Evolutionary conservation across 2,888 invertebrate genomes (phyloP), one percentile per base, ranked within the genome.

Genomic region (Keiferia lycopersicella): DNA sequence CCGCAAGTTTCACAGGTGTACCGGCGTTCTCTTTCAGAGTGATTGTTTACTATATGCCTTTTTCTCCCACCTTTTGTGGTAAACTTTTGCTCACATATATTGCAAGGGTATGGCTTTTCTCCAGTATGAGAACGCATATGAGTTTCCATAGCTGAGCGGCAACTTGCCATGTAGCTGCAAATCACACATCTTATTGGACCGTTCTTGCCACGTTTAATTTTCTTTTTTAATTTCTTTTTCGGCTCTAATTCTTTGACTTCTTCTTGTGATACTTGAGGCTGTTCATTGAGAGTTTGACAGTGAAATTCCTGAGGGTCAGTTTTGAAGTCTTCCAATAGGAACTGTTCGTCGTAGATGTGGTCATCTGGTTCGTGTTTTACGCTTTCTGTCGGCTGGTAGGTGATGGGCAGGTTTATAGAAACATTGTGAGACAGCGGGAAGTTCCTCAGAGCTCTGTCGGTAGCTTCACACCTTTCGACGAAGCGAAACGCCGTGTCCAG

Each of bases 1-100:
- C 91, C 91, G 65, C 92, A 91, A 0, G 82, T 85, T 66, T 91
- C 91, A 73, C 92, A 92, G 2, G 82, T 83, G 59, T 84, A 91
- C 63, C 81, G 85, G 1, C 86, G 71, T 67, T 87, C 86, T 67
- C 89, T 75, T 18, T 80, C 68, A 0, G 70, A 70, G 65, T 90
- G 90, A 57, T 77, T 80, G 0, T 80, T 83, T 67, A 80, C 77
- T 18, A 77, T 74, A 66, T 91, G 91, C 30, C 88, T 77, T 58
- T 84, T 83, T 1, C 91, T 69, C 6, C 84, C 78, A 0, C 88
- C 88, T 67, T 87, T 88, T 0, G 84, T 75, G 14, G 79, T 74
- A 61, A 83, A 91, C n/a, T 74, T 72, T 2, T 78, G 70, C 0
- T 79, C 76, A 66, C 91, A 91, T 0, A 70, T 65, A 0, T 76